phyloP scores from a whole-genome alignment of 2,113 vertebrate species.

The Montifringilla adamsi region DNA sequence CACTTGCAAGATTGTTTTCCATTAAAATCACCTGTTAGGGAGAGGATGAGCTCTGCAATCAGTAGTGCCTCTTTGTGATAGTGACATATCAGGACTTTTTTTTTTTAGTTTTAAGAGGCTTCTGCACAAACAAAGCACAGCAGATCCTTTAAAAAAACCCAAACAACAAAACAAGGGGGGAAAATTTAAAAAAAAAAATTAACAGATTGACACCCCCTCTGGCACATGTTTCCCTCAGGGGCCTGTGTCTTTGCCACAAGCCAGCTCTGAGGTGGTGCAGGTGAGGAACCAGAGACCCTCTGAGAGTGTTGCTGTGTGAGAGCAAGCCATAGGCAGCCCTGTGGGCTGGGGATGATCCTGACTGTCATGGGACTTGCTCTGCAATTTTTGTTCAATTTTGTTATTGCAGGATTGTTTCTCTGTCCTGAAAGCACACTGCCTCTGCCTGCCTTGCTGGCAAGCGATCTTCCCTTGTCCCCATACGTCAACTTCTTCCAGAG shows the following conservation, averaged over 20 bases:
- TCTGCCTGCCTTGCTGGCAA: neutral
- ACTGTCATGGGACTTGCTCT: neutral
- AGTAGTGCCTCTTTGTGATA: neutral
- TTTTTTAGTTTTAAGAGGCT: neutral
- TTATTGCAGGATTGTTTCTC: neutral
- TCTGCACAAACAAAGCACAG: neutral
- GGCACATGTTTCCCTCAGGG: accelerated
- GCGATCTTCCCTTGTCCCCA: neutral
- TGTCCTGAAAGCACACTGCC: neutral
- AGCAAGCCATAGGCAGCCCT: accelerated
- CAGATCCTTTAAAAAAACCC: neutral
- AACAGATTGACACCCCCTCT: neutral
- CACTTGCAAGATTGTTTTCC: neutral
- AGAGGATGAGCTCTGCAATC: neutral
- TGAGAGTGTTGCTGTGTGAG: neutral
- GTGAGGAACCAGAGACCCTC: accelerated
- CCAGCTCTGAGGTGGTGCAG: accelerated
- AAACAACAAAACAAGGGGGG: neutral
- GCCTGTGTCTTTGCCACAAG: neutral
- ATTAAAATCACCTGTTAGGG: neutral
- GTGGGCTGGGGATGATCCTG: neutral
- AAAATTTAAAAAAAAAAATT: neutral
- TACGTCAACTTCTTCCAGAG: neutral
- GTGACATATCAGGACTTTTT: neutral
- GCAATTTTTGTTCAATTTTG: neutral